These are phyloP conservation scores for Conus canariensis DNA, from an alignment of 2,888 invertebrate species.

Conservation along the genomic window DNA sequence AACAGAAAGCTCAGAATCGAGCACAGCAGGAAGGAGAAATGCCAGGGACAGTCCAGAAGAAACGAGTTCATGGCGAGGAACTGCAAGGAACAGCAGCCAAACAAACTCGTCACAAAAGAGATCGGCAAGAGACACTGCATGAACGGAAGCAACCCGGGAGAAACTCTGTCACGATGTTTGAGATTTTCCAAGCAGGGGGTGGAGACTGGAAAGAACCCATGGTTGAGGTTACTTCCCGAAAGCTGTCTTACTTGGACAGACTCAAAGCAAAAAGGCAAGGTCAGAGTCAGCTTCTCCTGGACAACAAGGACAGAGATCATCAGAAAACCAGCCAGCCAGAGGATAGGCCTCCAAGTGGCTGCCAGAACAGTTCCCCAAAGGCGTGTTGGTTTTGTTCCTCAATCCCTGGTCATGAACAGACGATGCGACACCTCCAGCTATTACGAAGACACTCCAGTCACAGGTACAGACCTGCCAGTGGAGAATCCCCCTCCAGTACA, in stretches of 20 bases:
- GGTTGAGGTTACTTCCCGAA: not conserved
- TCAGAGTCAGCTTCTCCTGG: too few relatives aligned
- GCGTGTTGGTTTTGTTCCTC: not conserved
- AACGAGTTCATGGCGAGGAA: too few relatives aligned
- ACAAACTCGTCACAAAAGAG: too few relatives aligned
- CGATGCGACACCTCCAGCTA: not conserved
- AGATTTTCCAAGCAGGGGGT: not conserved
- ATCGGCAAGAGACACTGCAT: too few relatives aligned
- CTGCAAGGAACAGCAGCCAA: too few relatives aligned
- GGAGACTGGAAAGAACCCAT: not conserved
- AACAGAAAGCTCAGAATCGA: not conserved
- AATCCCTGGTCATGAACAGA: not conserved
- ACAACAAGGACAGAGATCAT: not conserved
- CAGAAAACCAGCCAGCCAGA: not conserved
- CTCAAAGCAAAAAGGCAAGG: not conserved
- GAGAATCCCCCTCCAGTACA: not conserved
- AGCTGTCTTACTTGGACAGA: constrained; percentile 6
- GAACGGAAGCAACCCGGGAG: too few relatives aligned
- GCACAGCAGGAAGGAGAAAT: not conserved
- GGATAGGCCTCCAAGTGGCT: not conserved
- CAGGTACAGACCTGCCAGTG: not conserved
- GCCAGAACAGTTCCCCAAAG: not conserved
- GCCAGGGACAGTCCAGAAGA: too few relatives aligned
- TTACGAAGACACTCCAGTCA: not conserved
- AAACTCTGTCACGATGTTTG: not conserved